phyloP scores from a whole-genome alignment of 2,888 invertebrate species.

The Cryptophagus acutangulus region DNA sequence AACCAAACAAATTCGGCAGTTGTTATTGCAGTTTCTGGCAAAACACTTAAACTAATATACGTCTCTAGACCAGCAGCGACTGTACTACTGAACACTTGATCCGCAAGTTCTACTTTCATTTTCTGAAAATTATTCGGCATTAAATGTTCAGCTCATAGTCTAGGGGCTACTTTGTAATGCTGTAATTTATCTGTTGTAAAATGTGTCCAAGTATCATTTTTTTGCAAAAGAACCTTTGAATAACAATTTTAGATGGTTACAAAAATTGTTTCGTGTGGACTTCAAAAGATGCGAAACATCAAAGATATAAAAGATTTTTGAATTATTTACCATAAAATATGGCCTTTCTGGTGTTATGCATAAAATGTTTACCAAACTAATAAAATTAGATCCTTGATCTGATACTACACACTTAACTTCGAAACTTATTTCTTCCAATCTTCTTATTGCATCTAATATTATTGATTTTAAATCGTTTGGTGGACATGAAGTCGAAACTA shows the following conservation, averaged over 20 bases:
- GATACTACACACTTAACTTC: background rate
- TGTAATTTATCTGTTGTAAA: too few relatives aligned
- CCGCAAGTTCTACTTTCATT: slow-evolving; percentile 23
- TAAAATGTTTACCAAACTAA: background rate
- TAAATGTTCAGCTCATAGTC: too few relatives aligned
- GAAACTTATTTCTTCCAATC: background rate
- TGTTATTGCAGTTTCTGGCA: slow-evolving; percentile 14
- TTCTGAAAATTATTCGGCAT: slow-evolving; percentile 22
- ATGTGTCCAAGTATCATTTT: too few relatives aligned
- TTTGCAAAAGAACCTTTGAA: too few relatives aligned
- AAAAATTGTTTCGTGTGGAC: slow-evolving; percentile 4
- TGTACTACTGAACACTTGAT: slow-evolving; percentile 23
- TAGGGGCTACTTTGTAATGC: too few relatives aligned
- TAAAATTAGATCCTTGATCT: slow-evolving; percentile 1
- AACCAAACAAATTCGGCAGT: slow-evolving; percentile 14
- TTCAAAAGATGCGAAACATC: slow-evolving; percentile 3
- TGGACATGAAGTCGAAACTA: background rate
- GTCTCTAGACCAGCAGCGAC: slow-evolving; percentile 19
- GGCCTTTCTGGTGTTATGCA: background rate
- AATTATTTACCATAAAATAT: background rate
- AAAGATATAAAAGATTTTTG: slow-evolving; percentile 3
- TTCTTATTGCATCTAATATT: background rate
- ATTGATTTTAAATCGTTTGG: background rate
- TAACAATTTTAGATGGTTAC: too few relatives aligned
- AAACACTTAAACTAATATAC: slow-evolving; percentile 12